These are phyloP conservation scores for Caranx ignobilis DNA, from an alignment of 2,113 vertebrate genomes.

Conservation along the genomic window DNA sequence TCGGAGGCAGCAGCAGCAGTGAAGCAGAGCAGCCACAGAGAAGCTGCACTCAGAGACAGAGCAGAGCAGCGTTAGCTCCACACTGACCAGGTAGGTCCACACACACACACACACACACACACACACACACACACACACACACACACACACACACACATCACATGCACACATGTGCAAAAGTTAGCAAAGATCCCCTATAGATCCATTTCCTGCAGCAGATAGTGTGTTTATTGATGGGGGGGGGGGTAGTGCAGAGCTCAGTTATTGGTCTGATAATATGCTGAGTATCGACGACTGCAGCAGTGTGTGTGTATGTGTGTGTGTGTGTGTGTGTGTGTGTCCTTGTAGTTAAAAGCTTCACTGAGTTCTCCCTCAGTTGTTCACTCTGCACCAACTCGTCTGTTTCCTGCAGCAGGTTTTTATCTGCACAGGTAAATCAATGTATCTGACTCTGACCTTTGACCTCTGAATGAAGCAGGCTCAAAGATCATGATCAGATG, in stretches of 20 bases:
- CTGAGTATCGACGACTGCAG: constrained; percentile 32
- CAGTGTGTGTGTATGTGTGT: background rate
- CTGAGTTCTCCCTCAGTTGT: no score
- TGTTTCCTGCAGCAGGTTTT: no score
- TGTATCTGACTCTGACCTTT: no score
- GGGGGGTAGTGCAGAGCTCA: constrained; percentile 26
- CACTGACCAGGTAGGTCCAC: constrained; percentile 79
- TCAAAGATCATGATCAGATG: no score
- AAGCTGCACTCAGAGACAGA: constrained; percentile 79
- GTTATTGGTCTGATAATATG: constrained; percentile 28
- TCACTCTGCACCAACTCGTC: no score
- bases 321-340: constrained; percentile 8
- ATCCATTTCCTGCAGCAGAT: constrained; percentile 5
- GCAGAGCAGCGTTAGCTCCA: constrained; percentile 55
- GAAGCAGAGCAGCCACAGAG: constrained; percentile 69
- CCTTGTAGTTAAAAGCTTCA: no score
- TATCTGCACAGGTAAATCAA: no score
- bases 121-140: constrained; percentile 4
- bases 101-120: constrained; percentile 9
- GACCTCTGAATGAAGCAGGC: no score
- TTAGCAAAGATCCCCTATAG: constrained; percentile 33
- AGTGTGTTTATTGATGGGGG: constrained; percentile 28
- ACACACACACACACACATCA: constrained; percentile 4
- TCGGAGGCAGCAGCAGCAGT: constrained; percentile 59
- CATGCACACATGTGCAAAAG: constrained; percentile 14